Evolutionary conservation across 2,797 vertebrate species (phyloP), one percentile per base, ranked within the genome.

Genomic region (Peromyscus eremicus): DNA sequence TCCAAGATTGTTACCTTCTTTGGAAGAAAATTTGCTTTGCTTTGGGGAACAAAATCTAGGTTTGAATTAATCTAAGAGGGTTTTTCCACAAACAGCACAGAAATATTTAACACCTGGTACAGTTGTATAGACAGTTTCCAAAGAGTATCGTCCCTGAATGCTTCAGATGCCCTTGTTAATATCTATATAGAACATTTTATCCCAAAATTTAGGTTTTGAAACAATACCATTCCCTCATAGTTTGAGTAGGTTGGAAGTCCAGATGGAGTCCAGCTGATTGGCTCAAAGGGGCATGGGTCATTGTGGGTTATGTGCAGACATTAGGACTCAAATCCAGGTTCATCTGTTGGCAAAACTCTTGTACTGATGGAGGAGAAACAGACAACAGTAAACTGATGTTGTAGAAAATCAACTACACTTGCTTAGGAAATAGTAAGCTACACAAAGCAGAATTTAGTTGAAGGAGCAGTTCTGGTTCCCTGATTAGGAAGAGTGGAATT

Each of bases 1-100:
- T 29, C 5, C 77, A 66, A 88, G 60, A 29, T 89, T n/a, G 49
- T 70, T 46, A 43, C 17, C 32, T 40, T 94, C 52, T 71, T 91
- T 43, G n/a, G 29, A 81, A 93, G 40, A 92, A 19, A 70, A 62
- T 66, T 82, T 83, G 77, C 87, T 43, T 82, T 93, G 37, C 37
- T 34, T 95, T 96, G 85, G 62, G 17, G 34, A 94, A 55, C 43
- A 71, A 4, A 64, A 66, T 80, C 37, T 52, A 81, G 55, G 57
- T 88, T 81, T 23, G 66, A 3, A 13, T 64, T 55, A 49, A 66
- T 91, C 60, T 62, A 92, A 70, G 55, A 32, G 77, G 57, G 32
- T 57, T 89, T 95, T 94, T 55, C 86, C 40, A 64, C 43, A 76
- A 87, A 55, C 64, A 96, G 46, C 64, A 32, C 1, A 79, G 79